Base-by-base conservation (phyloP, 2,888 invertebrate species). In the Catocala fraxini region DNA sequence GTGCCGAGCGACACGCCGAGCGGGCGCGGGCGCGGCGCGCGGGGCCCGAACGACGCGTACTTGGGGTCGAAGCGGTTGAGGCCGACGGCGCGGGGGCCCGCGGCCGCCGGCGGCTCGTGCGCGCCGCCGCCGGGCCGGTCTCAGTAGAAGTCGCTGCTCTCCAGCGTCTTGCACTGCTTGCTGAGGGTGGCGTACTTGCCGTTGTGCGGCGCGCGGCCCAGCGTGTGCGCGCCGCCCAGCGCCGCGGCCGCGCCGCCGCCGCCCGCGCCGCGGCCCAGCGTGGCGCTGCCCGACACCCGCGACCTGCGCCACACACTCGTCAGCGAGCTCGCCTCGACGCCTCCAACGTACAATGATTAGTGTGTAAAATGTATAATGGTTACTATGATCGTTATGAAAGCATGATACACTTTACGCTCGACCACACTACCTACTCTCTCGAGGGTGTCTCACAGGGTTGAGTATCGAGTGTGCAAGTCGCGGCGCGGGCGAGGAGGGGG, bases 81-180 rank as follows among this genome's bases (percentile, higher is more conserved):
- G 92, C 89, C 87, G 71, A 87, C 89, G 82, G 87, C 85, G 86
- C 92, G 84, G 72, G 63, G 64, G 55, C 73, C 95, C 79, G 83
- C 86, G 45, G 86, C 87, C 91, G 87, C 89, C 91, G 96, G 96
- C 95, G 95, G 73, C 60, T 64, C 58, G 49, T 71, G 95, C 79
- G 84, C 86, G 87, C 89, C 92, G 88, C 90, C 92, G 96, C 96
- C 95, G 95, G 95, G 95, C 95, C 96, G 94, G 95, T 97, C 97
- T 98, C 97, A 98, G 97, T 98, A 98, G 95, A 98, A 98, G 95
- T 98, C 98, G 89, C 97, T 97, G 87, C 98, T 97, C 95, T 98
- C 98, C 77, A 98, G 95, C 85, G 98, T 98, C 95, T 98, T 98
- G 97, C 98, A 98, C 95, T 98, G 98, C 95, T 98, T 98, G 96